A percentile compares a stretch with the other conserved stretches of the same genome.
Conservation (phyloP, 2,888 invertebrate species). For the Cataglyphis albicans region DNA sequence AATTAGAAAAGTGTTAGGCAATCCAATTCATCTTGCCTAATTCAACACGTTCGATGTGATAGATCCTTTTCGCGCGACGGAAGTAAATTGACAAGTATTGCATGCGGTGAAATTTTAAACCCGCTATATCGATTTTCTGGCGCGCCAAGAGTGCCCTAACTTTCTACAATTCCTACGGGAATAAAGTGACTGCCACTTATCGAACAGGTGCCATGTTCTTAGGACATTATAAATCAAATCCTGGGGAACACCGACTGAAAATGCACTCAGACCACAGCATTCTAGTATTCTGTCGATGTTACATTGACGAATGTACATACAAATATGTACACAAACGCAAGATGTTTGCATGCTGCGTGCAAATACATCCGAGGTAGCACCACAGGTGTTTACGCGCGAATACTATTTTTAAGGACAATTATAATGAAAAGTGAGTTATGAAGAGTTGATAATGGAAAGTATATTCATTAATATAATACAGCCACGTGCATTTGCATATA, state of each 20-base stretch:
- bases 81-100: conserved; percentile 16
- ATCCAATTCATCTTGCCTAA: neutral
- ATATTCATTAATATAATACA: neutral
- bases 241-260: conserved; percentile 9
- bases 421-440: conserved; percentile 23
- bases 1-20: neutral
- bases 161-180: conserved; percentile 38
- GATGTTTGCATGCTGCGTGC: conserved; percentile 10
- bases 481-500: neutral
- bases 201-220: conserved; percentile 38
- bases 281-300: conserved; percentile 18
- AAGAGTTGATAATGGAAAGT: conserved; percentile 18
- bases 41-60: conserved; percentile 12
- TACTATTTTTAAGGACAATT: conserved; percentile 23
- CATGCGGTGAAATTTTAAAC: conserved; percentile 26
- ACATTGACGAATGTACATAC: neutral
- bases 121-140: conserved; percentile 24
- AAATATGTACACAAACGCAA: neutral
- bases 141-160: neutral
- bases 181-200: conserved; percentile 40
- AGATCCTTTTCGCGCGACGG: neutral
- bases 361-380: neutral
- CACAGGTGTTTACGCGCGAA: conserved; percentile 7
- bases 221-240: conserved; percentile 40
- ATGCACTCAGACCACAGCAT: conserved; percentile 2